Conservation (phyloP, 2,888 invertebrate genomes). For the Lepidonotus clava region DNA sequence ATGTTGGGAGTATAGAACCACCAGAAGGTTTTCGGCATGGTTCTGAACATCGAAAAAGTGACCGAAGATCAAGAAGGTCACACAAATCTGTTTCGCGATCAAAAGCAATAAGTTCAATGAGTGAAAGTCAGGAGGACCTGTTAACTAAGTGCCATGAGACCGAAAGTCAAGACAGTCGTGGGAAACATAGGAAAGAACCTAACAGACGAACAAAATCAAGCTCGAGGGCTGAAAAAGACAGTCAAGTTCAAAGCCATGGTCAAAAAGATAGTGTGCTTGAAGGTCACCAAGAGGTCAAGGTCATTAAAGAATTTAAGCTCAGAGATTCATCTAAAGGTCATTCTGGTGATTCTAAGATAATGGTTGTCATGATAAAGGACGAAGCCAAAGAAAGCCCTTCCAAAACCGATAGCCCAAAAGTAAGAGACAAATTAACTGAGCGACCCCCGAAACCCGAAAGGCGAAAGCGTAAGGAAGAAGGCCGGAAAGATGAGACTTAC, state of each 20-base stretch:
- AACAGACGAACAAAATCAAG: neutral
- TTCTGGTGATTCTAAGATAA: conserved; percentile 21
- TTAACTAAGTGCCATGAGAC: neutral
- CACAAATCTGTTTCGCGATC: conserved; percentile 9
- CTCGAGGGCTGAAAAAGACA: neutral
- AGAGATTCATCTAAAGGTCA: neutral
- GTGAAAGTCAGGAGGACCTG: neutral
- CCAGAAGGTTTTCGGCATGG: neutral
- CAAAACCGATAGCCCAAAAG: neutral
- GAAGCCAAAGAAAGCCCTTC: neutral
- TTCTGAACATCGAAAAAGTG: neutral
- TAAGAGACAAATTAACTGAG: neutral
- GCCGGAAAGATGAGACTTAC: neutral
- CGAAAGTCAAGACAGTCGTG: conserved; percentile 6
- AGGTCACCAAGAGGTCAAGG: neutral
- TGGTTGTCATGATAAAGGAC: conserved; percentile 21
- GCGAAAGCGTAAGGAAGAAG: neutral
- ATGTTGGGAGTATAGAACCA: neutral
- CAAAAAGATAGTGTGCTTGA: conserved; percentile 5
- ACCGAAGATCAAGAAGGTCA: conserved; percentile 5
- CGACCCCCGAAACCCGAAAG: neutral
- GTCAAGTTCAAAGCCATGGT: neutral
- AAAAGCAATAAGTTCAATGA: neutral
- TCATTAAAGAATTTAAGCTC: conserved; percentile 25
- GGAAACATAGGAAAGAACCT: conserved; percentile 30